Conservation (phyloP, 2,888 invertebrate genomes). For the Synanthedon formicaeformis region DNA sequence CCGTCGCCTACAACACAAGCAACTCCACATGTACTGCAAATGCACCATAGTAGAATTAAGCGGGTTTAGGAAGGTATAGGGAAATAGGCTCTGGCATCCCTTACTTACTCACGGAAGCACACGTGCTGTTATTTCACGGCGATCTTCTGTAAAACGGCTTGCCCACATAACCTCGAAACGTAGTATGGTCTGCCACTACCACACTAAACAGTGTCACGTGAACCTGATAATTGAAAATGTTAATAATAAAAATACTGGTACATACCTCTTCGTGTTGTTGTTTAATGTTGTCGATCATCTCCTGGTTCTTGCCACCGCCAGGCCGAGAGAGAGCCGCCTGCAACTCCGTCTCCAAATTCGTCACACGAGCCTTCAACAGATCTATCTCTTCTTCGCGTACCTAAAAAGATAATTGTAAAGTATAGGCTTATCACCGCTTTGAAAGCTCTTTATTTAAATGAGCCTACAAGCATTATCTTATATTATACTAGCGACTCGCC, state of each 20-base stretch:
- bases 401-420: conserved; percentile 25
- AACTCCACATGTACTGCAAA: too few species aligned
- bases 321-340: conserved; percentile 59
- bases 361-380: conserved; percentile 57
- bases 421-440: neutral
- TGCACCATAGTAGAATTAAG: too few species aligned
- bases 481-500: too few species aligned
- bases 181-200: too few species aligned
- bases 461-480: too few species aligned
- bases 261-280: conserved; percentile 61
- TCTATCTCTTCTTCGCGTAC: conserved; percentile 67
- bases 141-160: too few species aligned
- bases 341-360: conserved; percentile 56
- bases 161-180: too few species aligned
- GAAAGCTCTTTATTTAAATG: neutral
- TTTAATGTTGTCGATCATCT: conserved; percentile 61
- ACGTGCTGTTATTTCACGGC: too few species aligned
- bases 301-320: conserved; percentile 48
- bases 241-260: neutral
- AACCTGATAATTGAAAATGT: neutral
- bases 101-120: too few species aligned
- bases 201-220: neutral
- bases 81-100: too few species aligned
- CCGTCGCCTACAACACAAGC: too few species aligned
- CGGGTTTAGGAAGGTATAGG: too few species aligned